phyloP scores from a whole-genome alignment of 1,140 invertebrate genomes.

The Pectinophora gossypiella region DNA sequence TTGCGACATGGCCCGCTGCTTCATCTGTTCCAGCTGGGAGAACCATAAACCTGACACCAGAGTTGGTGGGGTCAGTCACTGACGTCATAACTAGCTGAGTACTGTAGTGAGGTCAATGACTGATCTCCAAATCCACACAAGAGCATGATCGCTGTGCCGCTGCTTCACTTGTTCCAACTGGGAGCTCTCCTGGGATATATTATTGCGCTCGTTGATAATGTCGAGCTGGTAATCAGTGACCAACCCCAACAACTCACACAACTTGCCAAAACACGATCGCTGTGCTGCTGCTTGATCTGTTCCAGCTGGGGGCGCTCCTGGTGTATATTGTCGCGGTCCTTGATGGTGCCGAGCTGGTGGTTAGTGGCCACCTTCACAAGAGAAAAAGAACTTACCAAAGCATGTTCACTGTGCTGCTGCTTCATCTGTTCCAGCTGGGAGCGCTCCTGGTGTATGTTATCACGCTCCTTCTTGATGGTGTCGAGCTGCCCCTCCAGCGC shows the following conservation, averaged over 20 bases:
- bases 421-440: conserved; percentile 32
- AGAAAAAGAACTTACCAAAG: too few relatives aligned
- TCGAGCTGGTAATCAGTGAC: too few relatives aligned
- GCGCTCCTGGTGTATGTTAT: conserved; percentile 40
- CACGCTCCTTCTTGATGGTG: conserved; percentile 44
- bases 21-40: too few relatives aligned
- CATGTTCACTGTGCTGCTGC: background rate
- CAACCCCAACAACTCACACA: too few relatives aligned
- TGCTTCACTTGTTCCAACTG: conserved; percentile 32
- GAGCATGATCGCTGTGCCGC: background rate
- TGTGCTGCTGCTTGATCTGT: conserved; percentile 2
- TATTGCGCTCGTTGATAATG: conserved; percentile 49
- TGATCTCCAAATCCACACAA: too few relatives aligned
- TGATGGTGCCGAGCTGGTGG: conserved; percentile 43
- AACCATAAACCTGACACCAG: too few relatives aligned
- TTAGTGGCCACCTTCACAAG: too few relatives aligned
- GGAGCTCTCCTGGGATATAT: conserved; percentile 32
- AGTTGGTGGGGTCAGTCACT: too few relatives aligned
- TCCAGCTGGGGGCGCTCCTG: conserved; percentile 41
- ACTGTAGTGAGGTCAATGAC: too few relatives aligned
- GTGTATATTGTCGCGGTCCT: conserved; percentile 46
- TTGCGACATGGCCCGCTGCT: too few relatives aligned
- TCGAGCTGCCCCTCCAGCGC: conserved; percentile 39
- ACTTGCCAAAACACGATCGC: background rate
- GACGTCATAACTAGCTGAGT: too few relatives aligned